A percentile compares a stretch with the other conserved stretches of the same genome.
Evolutionary conservation across 1,140 invertebrate species (phyloP).

Genomic region (Pseudachorutes palmiensis): DNA sequence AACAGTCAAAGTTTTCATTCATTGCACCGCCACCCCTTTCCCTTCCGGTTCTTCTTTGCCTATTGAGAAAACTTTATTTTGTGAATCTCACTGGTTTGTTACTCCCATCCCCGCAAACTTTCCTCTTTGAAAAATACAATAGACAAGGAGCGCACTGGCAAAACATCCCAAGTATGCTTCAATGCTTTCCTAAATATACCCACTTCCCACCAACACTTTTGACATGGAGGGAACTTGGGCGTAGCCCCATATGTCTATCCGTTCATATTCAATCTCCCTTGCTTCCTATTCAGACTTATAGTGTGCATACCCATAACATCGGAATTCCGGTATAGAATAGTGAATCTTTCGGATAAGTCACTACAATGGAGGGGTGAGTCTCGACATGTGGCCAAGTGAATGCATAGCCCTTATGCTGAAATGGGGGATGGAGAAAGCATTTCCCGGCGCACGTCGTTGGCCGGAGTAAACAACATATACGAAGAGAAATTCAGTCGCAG

Average conservation of each 20-base stretch:
- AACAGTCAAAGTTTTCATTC: background rate
- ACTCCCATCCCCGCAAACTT: no score
- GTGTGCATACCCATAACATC: conserved; percentile 14
- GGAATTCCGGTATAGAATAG: conserved; percentile 23
- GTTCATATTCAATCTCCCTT: background rate
- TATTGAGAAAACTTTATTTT: background rate
- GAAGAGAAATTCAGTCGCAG: no score
- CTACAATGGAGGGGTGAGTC: background rate
- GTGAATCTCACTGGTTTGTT: no score
- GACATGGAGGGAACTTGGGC: no score
- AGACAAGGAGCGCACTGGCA: background rate
- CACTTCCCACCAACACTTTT: no score
- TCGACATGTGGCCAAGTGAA: background rate
- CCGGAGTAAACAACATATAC: no score
- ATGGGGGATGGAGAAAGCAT: conserved; percentile 9
- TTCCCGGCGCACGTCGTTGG: no score
- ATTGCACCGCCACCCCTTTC: background rate
- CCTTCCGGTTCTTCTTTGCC: background rate
- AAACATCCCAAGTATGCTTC: background rate
- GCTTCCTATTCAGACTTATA: background rate
- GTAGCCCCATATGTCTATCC: background rate
- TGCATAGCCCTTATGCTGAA: background rate
- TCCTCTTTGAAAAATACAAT: background rate
- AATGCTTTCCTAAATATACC: no score
- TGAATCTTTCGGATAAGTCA: no score